Evolutionary conservation across 2,797 vertebrate species (phyloP), one percentile per base, ranked within the genome.

Genomic region (Poeciliopsis infans): DNA sequence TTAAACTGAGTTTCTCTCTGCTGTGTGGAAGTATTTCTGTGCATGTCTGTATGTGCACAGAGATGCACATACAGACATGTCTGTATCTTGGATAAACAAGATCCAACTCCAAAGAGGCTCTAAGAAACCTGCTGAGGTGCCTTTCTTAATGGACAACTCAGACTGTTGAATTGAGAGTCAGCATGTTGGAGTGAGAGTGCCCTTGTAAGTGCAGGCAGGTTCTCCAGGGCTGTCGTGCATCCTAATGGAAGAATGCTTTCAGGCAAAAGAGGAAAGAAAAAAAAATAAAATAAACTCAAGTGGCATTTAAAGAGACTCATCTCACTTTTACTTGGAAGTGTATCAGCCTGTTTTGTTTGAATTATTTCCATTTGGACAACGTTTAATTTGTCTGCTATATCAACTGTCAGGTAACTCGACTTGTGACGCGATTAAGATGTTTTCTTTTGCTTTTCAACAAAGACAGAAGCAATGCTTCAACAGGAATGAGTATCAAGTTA

Each of bases 141-240:
- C 81, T 71, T 72, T 84, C 57, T 45, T 87, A 90, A 93, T 84
- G 79, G 76, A 64, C 85, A 79, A 82, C 87, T 89, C 87, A 86
- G 86, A 81, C 78, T 79, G 41, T 70, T 46, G 6, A 81, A 84
- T 80, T 71, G 79, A 88, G 82, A 88, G 90, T 90, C 89, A 91
- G 91, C 86, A 82, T 75, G 76, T 88, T 75, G 47, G 77, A 80
- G 75, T 57, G 73, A 85, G 83, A 66, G 78, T 79, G 66, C 82
- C 83, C 39, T 84, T 84, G 68, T 83, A 59, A 81, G 78, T 72
- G 81, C 70, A 47, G 15, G 46, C 15, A 20, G 76, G 57, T 12
- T 25, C 23, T 61, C 47, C 64, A 70, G 57, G 74, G 79, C 64
- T 80, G 39, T 33, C 33, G 74, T 84, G 83, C 80, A 85, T 89